phyloP scores from a whole-genome alignment of 2,888 invertebrate genomes.

The Marasmarcha lunaedactyla region DNA sequence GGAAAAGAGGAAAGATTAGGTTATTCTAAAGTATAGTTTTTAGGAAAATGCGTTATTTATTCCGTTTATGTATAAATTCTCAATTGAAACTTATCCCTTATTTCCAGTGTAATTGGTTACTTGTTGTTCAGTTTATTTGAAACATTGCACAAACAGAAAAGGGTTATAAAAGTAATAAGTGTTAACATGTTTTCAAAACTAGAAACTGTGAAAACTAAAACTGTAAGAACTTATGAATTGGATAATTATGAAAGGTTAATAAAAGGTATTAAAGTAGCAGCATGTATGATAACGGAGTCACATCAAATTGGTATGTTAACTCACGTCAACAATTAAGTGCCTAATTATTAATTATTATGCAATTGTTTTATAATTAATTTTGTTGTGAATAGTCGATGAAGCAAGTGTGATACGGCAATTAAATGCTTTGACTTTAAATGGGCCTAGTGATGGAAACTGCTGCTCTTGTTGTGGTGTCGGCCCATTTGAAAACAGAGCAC shows the following conservation, averaged over 20 bases:
- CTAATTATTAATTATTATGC: neutral
- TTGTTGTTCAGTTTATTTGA: too few relatives aligned
- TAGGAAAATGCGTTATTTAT: too few relatives aligned
- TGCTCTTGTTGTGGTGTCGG: slow-evolving; percentile 62
- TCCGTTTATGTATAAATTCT: too few relatives aligned
- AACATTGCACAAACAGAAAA: too few relatives aligned
- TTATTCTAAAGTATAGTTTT: too few relatives aligned
- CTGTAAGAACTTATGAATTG: slow-evolving; percentile 59
- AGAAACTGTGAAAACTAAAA: slow-evolving; percentile 32
- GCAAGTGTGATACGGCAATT: slow-evolving; percentile 53
- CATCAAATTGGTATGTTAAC: slow-evolving; percentile 52
- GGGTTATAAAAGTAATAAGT: too few relatives aligned
- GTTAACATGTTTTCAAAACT: neutral
- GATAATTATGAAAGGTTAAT: slow-evolving; percentile 61
- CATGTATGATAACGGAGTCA: slow-evolving; percentile 70
- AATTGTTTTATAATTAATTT: slow-evolving; percentile 11
- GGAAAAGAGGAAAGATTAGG: too few relatives aligned
- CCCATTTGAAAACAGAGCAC: slow-evolving; percentile 68
- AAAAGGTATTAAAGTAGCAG: slow-evolving; percentile 66
- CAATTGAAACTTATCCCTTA: too few relatives aligned
- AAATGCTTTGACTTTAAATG: slow-evolving; percentile 44
- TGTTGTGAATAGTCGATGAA: slow-evolving; percentile 43
- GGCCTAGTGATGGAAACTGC: slow-evolving; percentile 41
- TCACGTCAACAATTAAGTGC: slow-evolving; percentile 1
- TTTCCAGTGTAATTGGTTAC: too few relatives aligned